A percentile compares a stretch with the other conserved stretches of the same genome.
Evolutionary conservation across 2,888 invertebrate genomes (phyloP).

Genomic region (Bembecia ichneumoniformis): DNA sequence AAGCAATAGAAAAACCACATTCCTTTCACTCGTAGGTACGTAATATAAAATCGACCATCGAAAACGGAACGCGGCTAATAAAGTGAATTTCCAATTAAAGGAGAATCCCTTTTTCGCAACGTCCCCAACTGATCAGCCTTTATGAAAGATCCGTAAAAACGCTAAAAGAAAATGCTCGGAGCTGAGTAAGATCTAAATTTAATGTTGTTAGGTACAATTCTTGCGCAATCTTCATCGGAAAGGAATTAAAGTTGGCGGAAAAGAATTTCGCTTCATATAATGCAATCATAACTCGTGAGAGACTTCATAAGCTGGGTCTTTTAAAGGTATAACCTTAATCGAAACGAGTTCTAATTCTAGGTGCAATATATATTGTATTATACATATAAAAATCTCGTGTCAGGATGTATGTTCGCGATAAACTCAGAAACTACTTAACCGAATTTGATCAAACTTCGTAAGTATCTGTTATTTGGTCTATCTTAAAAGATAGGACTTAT

Average conservation of each 20-base stretch:
- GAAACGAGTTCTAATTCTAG: no score
- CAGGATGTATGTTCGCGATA: no score
- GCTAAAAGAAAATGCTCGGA: slow-evolving; percentile 2
- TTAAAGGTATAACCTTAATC: no score
- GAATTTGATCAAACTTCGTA: no score
- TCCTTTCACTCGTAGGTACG: no score
- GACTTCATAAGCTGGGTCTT: background rate
- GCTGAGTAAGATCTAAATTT: slow-evolving; percentile 2
- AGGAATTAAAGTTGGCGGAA: slow-evolving; percentile 36
- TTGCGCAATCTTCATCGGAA: slow-evolving; percentile 32
- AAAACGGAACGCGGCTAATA: slow-evolving; percentile 19
- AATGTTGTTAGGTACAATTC: background rate
- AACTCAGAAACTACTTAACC: no score
- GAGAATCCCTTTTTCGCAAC: slow-evolving; percentile 34
- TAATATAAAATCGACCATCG: background rate
- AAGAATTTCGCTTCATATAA: slow-evolving; percentile 17
- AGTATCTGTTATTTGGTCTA: no score
- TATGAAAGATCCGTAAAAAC: slow-evolving; percentile 32
- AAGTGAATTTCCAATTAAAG: slow-evolving; percentile 38
- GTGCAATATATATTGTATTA: no score
- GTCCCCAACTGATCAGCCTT: slow-evolving; percentile 31
- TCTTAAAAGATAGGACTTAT: no score
- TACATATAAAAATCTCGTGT: no score
- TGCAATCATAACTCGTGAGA: background rate
- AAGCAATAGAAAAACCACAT: no score